Evolutionary conservation across 2,113 vertebrate species (phyloP).

Genomic region (Malurus alboscapulatus): DNA sequence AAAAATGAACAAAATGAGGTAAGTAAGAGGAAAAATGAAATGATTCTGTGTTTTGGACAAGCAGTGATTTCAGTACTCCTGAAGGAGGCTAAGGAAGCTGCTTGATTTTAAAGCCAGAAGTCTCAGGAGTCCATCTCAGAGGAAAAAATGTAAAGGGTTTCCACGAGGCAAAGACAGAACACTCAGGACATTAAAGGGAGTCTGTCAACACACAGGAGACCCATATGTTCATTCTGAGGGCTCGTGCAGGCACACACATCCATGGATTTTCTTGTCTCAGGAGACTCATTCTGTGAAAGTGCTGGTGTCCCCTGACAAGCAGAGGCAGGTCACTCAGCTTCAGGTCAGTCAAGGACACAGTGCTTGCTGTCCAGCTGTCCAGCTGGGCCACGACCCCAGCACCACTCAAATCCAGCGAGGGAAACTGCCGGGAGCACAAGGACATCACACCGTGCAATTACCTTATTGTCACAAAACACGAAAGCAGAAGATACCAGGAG

Average conservation of each 20-base stretch:
- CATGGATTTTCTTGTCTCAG: too few relatives aligned
- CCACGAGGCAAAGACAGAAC: background rate
- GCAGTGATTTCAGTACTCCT: background rate
- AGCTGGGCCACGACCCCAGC: rapidly evolving
- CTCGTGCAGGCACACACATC: background rate
- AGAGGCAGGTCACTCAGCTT: background rate
- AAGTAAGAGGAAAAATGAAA: background rate
- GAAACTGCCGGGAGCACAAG: rapidly evolving
- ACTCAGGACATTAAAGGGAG: background rate
- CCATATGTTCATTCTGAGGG: background rate
- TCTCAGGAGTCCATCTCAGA: background rate
- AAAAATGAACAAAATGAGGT: background rate
- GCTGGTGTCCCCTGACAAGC: background rate
- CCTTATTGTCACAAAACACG: background rate
- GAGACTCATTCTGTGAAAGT: background rate
- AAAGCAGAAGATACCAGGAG: background rate
- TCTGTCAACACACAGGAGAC: rapidly evolving
- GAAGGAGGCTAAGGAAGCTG: background rate
- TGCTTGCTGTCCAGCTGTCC: background rate
- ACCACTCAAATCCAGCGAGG: rapidly evolving
- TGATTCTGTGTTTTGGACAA: background rate
- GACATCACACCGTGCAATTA: rapidly evolving
- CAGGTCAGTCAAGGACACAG: background rate
- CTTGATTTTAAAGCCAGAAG: background rate
- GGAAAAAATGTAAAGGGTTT: background rate